phyloP scores from a whole-genome alignment of 2,888 invertebrate genomes.

The Neocrepidodera transversa region DNA sequence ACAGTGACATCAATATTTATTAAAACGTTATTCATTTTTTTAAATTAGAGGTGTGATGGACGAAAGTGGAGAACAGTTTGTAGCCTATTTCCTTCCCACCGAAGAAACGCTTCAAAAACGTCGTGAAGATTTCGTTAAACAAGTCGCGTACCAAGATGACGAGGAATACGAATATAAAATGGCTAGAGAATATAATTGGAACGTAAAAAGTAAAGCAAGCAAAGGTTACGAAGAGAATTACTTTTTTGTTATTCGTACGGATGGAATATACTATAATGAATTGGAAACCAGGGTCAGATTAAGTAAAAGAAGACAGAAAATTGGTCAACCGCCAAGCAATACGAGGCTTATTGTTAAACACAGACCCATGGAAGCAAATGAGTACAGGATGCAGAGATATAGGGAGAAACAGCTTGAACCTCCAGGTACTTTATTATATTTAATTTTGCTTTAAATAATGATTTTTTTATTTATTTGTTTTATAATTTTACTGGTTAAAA shows the following conservation, averaged over 20 bases:
- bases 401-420: slow-evolving; percentile 90
- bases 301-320: slow-evolving; percentile 88
- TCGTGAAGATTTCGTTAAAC: slow-evolving; percentile 78
- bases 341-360: slow-evolving; percentile 90
- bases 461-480: not conserved
- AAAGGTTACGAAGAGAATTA: slow-evolving; percentile 94
- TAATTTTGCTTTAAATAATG: not conserved
- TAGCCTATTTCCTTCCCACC: slow-evolving; percentile 97
- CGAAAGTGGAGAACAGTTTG: slow-evolving; percentile 98
- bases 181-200: slow-evolving; percentile 99
- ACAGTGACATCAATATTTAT: no score
- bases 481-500: no score
- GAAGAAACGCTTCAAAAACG: slow-evolving; percentile 91
- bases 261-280: slow-evolving; percentile 94
- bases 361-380: slow-evolving; percentile 81
- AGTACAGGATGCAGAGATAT: slow-evolving; percentile 85
- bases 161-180: slow-evolving; percentile 96
- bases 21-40: no score
- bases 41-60: slow-evolving; percentile 98
- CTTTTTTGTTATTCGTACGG: slow-evolving; percentile 90
- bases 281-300: slow-evolving; percentile 93
- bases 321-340: slow-evolving; percentile 70
- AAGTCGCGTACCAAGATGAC: slow-evolving; percentile 83
- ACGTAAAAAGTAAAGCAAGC: slow-evolving; percentile 89
- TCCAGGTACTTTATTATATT: slow-evolving; percentile 62